Conservation (phyloP, 1,140 invertebrate genomes). For the Lepidotrigona ventralis region DNA sequence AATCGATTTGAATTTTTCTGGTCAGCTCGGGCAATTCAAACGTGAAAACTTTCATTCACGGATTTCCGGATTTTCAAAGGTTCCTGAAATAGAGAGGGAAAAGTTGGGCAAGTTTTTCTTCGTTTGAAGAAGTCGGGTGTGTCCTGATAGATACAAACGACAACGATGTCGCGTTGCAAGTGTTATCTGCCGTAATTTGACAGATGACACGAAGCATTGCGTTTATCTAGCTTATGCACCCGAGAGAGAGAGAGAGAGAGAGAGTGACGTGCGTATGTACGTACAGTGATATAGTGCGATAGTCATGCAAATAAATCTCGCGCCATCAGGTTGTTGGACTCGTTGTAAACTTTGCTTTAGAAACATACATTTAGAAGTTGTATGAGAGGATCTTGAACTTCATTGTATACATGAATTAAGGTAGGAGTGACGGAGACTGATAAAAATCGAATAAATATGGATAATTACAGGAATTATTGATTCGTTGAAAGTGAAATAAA, state of each 20-base stretch:
- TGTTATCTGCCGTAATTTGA: constrained; percentile 40
- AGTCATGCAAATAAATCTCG: constrained; percentile 30
- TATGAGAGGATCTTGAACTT: background rate
- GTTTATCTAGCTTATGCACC: constrained; percentile 24
- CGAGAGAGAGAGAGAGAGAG: background rate
- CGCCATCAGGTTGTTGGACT: background rate
- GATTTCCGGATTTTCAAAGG: background rate
- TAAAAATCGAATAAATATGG: background rate
- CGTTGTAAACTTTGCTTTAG: constrained; percentile 6
- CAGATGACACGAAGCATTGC: constrained; percentile 39
- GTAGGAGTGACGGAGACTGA: background rate
- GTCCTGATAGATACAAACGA: constrained; percentile 23
- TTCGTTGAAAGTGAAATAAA: background rate
- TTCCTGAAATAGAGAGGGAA: too few relatives aligned
- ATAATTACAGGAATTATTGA: background rate
- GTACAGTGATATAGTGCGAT: background rate
- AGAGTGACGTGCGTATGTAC: background rate
- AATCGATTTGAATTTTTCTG: background rate
- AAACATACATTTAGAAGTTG: background rate
- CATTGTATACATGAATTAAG: too few relatives aligned
- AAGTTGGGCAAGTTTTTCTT: constrained; percentile 2
- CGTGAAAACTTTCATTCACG: background rate
- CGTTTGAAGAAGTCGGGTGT: background rate
- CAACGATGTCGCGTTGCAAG: background rate
- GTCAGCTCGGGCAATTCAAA: background rate